Percentiles rank a stretch among this genome's conserved stretches.
phyloP scores from a whole-genome alignment of 2,888 invertebrate species.

The Sphecodes monilicornis region DNA sequence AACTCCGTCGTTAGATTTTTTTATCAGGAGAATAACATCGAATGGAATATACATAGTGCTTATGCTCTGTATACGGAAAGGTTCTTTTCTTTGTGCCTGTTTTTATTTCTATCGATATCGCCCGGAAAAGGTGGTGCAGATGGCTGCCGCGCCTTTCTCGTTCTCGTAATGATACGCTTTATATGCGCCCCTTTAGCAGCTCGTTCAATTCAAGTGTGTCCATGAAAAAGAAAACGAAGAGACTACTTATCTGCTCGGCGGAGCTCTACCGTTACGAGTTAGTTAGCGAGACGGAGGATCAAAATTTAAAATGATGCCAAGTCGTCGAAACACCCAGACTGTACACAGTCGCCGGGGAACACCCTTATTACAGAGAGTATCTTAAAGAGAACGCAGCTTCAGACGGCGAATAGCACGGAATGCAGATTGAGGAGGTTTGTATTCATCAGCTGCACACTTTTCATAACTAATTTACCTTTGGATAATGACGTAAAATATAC shows the following conservation, averaged over 20 bases:
- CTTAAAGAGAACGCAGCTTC: neutral
- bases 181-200: conserved; percentile 32
- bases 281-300: conserved; percentile 26
- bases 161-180: conserved; percentile 33
- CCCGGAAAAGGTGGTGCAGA: conserved; percentile 6
- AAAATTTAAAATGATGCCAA: conserved; percentile 31
- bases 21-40: neutral
- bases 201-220: conserved; percentile 24
- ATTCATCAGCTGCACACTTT: conserved; percentile 18
- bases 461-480: conserved; percentile 23
- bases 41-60: conserved; percentile 6
- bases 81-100: conserved; percentile 5
- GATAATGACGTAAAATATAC: neutral
- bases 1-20: neutral
- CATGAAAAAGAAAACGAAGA: conserved; percentile 26
- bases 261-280: conserved; percentile 31
- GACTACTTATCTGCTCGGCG: conserved; percentile 13
- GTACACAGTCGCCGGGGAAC: conserved; percentile 32
- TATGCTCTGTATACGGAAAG: conserved; percentile 6
- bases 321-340: conserved; percentile 31
- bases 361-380: conserved; percentile 53
- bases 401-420: conserved; percentile 16
- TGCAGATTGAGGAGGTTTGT: neutral
- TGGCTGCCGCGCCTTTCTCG: conserved; percentile 12
- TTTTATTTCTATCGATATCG: conserved; percentile 26